These are phyloP conservation scores for Asobara japonica DNA, from an alignment of 1,140 invertebrate genomes.

Conservation along the genomic window DNA sequence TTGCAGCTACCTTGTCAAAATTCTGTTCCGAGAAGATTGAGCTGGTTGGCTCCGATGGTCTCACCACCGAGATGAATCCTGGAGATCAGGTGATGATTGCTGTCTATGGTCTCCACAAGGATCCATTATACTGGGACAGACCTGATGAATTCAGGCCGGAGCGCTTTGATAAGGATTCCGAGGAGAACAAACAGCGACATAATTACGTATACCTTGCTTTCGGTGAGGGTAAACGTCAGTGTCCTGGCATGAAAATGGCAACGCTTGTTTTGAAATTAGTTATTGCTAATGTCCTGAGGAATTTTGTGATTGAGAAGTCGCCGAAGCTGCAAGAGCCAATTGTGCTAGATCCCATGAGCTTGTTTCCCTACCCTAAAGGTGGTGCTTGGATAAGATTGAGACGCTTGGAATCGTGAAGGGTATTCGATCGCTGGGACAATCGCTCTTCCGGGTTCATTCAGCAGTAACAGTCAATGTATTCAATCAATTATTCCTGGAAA, in stretches of 20 bases:
- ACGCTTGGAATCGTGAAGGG: neutral
- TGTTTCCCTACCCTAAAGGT: neutral
- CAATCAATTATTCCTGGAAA: neutral
- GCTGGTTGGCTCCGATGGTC: conserved; percentile 43
- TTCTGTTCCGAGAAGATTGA: conserved; percentile 50
- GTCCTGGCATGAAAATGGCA: conserved; percentile 67
- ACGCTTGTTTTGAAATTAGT: conserved; percentile 64
- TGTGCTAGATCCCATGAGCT: conserved; percentile 29
- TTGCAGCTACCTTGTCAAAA: conserved; percentile 44
- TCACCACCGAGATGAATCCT: conserved; percentile 33
- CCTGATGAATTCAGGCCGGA: conserved; percentile 76
- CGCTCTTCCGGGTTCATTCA: too few relatives aligned
- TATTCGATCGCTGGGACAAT: too few relatives aligned
- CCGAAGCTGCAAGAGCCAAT: conserved; percentile 40
- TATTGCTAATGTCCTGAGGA: conserved; percentile 54
- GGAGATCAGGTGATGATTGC: conserved; percentile 56
- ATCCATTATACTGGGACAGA: conserved; percentile 69
- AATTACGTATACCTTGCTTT: conserved; percentile 69
- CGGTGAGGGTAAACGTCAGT: conserved; percentile 69
- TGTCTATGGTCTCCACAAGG: conserved; percentile 55
- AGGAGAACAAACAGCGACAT: conserved; percentile 54
- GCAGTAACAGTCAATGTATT: neutral
- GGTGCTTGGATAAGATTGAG: conserved; percentile 6
- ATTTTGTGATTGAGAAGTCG: conserved; percentile 48
- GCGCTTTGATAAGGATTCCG: conserved; percentile 67